Evolutionary conservation across 1,140 invertebrate species (phyloP), one percentile per base, ranked within the genome.

Genomic region (Colletes latitarsis): DNA sequence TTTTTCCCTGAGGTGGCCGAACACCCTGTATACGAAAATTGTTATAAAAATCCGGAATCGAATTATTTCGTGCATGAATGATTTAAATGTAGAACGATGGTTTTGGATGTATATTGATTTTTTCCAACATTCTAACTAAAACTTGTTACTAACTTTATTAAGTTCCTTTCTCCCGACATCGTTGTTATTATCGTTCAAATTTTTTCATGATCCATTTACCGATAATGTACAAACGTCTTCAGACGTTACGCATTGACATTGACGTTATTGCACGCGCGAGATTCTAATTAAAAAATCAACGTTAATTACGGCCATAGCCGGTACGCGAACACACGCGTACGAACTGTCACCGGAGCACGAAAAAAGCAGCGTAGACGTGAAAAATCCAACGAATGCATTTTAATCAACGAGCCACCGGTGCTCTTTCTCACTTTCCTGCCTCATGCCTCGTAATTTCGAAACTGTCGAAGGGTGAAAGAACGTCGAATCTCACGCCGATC

Each of bases 231-330:
- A 49, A n/a, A 57, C 43, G 43, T 77, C 58, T 67, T 60, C 68
- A 43, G 14, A 67, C 39, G 39, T 67, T 21, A 53, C 58, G 52
- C 71, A 21, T 41, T 60, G 80, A 81, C 81, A 77, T 79, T 82
- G 84, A 83, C 68, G 81, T 58, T 77, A 82, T 77, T 79, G 60
- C 57, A 55, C 46, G 58, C 30, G 58, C 63, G 81, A 76, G 78
- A 80, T 86, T 87, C 83, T 89, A 88, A 88, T 89, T 88, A 86
- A 89, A 89, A 88, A 89, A 89, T 88, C 88, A 89, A 83, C 87
- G 85, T 88, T 88, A 89, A 89, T 89, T 88, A 89, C 80, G 80
- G 72, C 39, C 69, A 58, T 55, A 49, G 62, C 62, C 58, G 21
- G 67, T 55, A 71, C 75, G 70, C 39, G 46, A 43, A 21, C 43